Evolutionary conservation across 2,888 invertebrate genomes (phyloP).

Genomic region (Eupeodes latifasciatus): DNA sequence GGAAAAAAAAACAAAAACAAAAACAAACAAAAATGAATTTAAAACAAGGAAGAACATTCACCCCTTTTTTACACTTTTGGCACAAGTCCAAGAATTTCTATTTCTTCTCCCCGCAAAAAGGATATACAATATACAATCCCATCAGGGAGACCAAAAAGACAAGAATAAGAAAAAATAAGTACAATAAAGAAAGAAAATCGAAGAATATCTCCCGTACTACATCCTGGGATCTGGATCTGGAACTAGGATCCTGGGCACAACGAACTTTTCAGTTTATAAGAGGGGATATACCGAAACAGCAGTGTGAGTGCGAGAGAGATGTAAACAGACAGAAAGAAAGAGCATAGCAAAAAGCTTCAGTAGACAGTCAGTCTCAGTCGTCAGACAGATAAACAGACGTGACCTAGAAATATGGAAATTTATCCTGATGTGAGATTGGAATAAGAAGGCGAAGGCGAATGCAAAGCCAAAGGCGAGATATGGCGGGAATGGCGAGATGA

Average conservation of each 20-base stretch:
- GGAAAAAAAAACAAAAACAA: not conserved
- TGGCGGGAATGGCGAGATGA: not conserved
- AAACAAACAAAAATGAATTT: not conserved
- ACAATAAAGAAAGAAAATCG: slow-evolving; percentile 32
- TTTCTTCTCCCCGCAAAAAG: slow-evolving; percentile 29
- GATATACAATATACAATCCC: not conserved
- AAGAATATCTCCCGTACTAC: slow-evolving; percentile 44
- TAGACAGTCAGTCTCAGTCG: slow-evolving; percentile 72
- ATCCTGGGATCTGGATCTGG: not conserved
- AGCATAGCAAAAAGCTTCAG: slow-evolving; percentile 13
- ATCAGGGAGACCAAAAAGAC: not conserved
- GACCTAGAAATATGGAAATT: slow-evolving; percentile 75
- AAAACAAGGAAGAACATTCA: slow-evolving; percentile 55
- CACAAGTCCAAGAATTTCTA: slow-evolving; percentile 57
- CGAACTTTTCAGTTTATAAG: slow-evolving; percentile 51
- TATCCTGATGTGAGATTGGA: slow-evolving; percentile 10
- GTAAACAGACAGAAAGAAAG: not conserved
- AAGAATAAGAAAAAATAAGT: not conserved
- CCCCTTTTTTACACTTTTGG: slow-evolving; percentile 64
- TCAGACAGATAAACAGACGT: slow-evolving; percentile 76
- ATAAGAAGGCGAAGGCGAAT: not conserved
- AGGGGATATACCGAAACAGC: not conserved
- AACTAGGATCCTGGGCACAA: slow-evolving; percentile 32
- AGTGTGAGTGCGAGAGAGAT: not conserved
- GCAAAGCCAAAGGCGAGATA: not conserved